Conservation (phyloP, 1,140 invertebrate species). For the Druon quercuslanigerum region DNA sequence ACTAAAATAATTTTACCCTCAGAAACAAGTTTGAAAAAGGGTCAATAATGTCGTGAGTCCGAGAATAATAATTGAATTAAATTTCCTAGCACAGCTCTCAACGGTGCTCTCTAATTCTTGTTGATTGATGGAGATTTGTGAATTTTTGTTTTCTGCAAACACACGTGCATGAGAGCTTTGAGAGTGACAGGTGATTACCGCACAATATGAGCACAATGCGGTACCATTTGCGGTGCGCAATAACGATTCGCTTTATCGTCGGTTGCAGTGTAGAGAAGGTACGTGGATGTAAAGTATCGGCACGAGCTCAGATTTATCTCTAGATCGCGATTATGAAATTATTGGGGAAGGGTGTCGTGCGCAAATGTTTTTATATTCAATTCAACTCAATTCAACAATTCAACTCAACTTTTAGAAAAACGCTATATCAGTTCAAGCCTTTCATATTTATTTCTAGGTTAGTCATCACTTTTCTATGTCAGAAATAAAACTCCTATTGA, state of each 20-base stretch:
- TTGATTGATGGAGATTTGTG: conserved; percentile 66
- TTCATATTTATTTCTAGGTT: background rate
- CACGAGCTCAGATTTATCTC: conserved; percentile 19
- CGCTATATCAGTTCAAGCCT: background rate
- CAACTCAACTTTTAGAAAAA: conserved; percentile 7
- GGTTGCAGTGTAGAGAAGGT: conserved; percentile 3
- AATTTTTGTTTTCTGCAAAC: conserved; percentile 53
- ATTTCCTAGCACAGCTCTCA: too few relatives aligned
- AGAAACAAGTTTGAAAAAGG: too few relatives aligned
- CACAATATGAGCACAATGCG: conserved; percentile 13
- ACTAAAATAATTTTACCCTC: too few relatives aligned
- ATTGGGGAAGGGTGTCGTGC: conserved; percentile 19
- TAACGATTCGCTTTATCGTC: conserved; percentile 18
- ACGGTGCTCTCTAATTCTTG: conserved; percentile 61
- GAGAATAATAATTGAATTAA: too few relatives aligned
- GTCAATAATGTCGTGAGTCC: too few relatives aligned
- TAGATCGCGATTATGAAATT: conserved; percentile 19
- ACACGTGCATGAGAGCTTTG: conserved; percentile 34
- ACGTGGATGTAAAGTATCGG: conserved; percentile 14
- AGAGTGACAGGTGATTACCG: conserved; percentile 62
- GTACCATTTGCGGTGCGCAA: conserved; percentile 22
- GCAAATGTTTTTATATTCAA: background rate
- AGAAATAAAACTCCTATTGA: too few relatives aligned
- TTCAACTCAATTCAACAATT: too few relatives aligned
- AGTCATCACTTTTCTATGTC: too few relatives aligned